Base-by-base conservation (phyloP, 2,888 invertebrate species). In the Dasysyrphus albostriatus region DNA sequence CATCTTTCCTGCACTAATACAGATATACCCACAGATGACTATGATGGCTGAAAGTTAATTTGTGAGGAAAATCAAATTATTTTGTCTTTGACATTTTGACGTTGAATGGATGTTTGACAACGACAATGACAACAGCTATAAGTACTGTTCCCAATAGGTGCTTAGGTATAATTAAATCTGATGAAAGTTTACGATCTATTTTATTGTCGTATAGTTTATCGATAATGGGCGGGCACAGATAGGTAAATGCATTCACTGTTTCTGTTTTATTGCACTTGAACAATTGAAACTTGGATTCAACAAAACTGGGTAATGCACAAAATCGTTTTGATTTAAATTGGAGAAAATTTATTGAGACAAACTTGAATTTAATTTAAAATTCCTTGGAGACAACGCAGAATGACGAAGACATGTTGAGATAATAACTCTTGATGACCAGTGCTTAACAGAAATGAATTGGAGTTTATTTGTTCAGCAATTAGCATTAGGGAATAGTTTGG, bases 141-240 rank as follows among this genome's bases (percentile, higher is more conserved):
- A n/a, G 32, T 34, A 34, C 37, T 19, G 58, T 59, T 19, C 7
- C 63, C 42, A 24, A 65, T 44, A 5, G 3, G 24, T 24, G 24
- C 24, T 8, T 29, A n/a, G n/a, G n/a, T n/a, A 39, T 75, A 81
- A 81, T 75, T 81, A 81, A 81, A 70, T 69, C 69, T 70, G 81
- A 75, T 58, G 67, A 67, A 59, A 58, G 44, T 61, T 75, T 65
- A n/a, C 8, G 47, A 65, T 47, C 63, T 47, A 5, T 24, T 6
- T 51, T 24, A 19, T 19, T 19, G 32, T 14, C 3, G 10, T 2
- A 24, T 12, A 32, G 32, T 56, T 34, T 56, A 34, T 56, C 29
- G 54, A 54, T 56, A 32, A 42, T n/a, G 44, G 5, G 10, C 16
- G 56, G n/a, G 8, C 7, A 8, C 7, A 34, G 32, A n/a, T 56